These are phyloP conservation scores for Actinostola sp. DNA, from an alignment of 92 coral and sea anemone genomes.

Conservation along the genomic window DNA sequence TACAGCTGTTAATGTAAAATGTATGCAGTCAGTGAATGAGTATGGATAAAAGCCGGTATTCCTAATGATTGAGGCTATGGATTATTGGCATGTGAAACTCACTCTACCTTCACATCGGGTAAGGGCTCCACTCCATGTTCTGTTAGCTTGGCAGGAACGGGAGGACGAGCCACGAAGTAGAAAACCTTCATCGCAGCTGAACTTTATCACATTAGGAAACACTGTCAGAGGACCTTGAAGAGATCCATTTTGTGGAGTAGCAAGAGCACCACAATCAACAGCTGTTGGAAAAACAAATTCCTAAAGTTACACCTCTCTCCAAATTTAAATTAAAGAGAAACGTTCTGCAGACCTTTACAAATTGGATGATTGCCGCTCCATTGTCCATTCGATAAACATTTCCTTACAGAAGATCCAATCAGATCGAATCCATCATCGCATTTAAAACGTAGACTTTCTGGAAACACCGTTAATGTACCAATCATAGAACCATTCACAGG, in stretches of 20 bases:
- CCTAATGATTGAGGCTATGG: neutral
- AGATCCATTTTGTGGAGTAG: conserved; percentile 20
- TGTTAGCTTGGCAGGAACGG: conserved; percentile 27
- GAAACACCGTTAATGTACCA: conserved; percentile 39
- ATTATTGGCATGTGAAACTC: too few species aligned
- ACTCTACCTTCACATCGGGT: conserved; percentile 7
- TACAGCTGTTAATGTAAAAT: too few species aligned
- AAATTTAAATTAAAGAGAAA: neutral
- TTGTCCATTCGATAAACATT: conserved; percentile 1
- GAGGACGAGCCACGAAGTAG: neutral
- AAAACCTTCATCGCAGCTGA: conserved; percentile 27
- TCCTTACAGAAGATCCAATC: conserved; percentile 34
- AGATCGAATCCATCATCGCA: conserved; percentile 54
- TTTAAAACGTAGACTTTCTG: conserved; percentile 24
- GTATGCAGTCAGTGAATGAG: too few species aligned
- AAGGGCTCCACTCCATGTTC: conserved; percentile 40
- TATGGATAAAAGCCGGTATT: neutral
- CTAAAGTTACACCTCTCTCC: too few species aligned
- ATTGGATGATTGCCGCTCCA: conserved; percentile 49
- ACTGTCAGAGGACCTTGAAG: conserved; percentile 9
- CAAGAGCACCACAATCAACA: conserved; percentile 24
- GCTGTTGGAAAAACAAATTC: conserved; percentile 14
- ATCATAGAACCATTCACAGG: conserved; percentile 42
- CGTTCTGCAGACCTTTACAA: conserved; percentile 51
- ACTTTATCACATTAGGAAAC: conserved; percentile 17